phyloP scores from a whole-genome alignment of 37 sponge, comb jelly and placozoan genomes.

The Corticium candelabrum region DNA sequence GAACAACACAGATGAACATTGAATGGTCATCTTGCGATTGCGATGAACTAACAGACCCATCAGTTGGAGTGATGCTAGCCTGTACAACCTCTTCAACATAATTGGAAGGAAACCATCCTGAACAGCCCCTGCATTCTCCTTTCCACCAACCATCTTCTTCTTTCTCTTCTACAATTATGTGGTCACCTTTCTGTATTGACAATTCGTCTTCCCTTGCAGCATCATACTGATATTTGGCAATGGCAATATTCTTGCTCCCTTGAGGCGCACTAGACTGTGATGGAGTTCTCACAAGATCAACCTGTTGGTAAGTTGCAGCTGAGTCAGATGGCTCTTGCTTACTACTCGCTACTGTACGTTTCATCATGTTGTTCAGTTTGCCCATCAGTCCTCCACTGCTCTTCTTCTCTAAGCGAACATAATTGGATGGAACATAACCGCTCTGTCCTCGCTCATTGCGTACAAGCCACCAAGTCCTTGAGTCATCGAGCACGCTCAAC shows the following conservation, averaged over 20 bases:
- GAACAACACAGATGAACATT: slow-evolving; percentile 48
- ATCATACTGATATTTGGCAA: slow-evolving; percentile 61
- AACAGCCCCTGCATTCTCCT: slow-evolving; percentile 44
- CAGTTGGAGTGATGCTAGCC: neutral
- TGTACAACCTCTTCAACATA: slow-evolving; percentile 66
- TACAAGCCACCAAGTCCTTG: slow-evolving; percentile 74
- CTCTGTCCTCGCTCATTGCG: slow-evolving; percentile 33
- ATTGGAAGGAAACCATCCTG: slow-evolving; percentile 92
- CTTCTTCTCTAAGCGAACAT: slow-evolving; percentile 8
- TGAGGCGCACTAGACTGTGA: slow-evolving; percentile 16
- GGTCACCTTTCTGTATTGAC: slow-evolving; percentile 67
- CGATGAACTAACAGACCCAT: neutral
- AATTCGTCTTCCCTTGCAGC: slow-evolving; percentile 73
- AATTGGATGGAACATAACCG: slow-evolving; percentile 79
- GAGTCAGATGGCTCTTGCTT: slow-evolving; percentile 23
- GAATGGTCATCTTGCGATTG: neutral
- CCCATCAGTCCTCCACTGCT: slow-evolving; percentile 10
- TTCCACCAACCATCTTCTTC: slow-evolving; percentile 96
- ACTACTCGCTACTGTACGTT: slow-evolving; percentile 10
- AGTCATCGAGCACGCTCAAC: slow-evolving; percentile 39
- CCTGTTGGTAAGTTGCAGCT: slow-evolving; percentile 48
- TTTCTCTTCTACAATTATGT: slow-evolving; percentile 75
- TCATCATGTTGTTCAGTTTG: slow-evolving; percentile 13
- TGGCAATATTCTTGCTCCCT: slow-evolving; percentile 50
- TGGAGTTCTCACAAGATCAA: slow-evolving; percentile 29